Conservation (phyloP, 2,888 invertebrate species). For the Drosophila anomalipes region DNA sequence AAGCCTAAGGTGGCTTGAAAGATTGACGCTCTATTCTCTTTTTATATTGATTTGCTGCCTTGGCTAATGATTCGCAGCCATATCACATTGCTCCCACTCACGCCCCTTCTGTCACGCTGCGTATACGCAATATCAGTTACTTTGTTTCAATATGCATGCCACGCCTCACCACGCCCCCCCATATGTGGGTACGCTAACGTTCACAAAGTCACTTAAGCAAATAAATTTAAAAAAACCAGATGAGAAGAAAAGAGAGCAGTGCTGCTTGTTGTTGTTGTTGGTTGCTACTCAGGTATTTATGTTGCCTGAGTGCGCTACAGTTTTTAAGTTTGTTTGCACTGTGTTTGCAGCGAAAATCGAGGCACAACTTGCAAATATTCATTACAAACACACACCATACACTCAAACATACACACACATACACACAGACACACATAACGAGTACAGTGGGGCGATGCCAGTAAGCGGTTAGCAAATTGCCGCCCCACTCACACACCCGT, state of each 20-base stretch:
- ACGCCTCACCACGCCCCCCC: conserved; percentile 37
- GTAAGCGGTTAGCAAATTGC: conserved; percentile 23
- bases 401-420: conserved; percentile 20
- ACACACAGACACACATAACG: conserved; percentile 13
- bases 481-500: conserved; percentile 15
- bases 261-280: conserved; percentile 42
- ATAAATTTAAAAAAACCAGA: conserved; percentile 59
- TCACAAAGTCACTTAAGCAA: conserved; percentile 76
- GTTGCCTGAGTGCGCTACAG: conserved; percentile 79
- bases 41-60: conserved; percentile 48
- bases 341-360: conserved; percentile 65
- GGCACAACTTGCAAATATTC: conserved; percentile 72
- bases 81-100: conserved; percentile 18
- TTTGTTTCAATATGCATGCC: conserved; percentile 78
- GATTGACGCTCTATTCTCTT: conserved; percentile 23
- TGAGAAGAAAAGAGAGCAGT: conserved; percentile 19
- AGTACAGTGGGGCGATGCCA: neutral
- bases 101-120: conserved; percentile 37
- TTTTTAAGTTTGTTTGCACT: conserved; percentile 79
- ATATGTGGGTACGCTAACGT: conserved; percentile 22
- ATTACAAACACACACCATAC: conserved; percentile 52
- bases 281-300: conserved; percentile 64
- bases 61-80: conserved; percentile 64
- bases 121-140: conserved; percentile 70
- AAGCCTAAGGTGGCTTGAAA: conserved; percentile 26